Percentiles rank a stretch among this genome's conserved stretches.
Conservation (phyloP, 1,140 invertebrate species). For the Apis cerana region DNA sequence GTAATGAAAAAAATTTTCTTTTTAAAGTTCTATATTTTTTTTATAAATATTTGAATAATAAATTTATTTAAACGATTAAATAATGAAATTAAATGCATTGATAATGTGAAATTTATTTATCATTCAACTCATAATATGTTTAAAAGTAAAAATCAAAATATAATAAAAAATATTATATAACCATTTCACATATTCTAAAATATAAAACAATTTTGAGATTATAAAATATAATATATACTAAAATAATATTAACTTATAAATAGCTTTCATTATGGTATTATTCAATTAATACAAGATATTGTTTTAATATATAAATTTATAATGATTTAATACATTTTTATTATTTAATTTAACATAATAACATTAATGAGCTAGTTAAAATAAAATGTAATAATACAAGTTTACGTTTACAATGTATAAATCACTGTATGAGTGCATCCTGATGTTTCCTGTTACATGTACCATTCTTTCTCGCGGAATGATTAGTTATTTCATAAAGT, state of each 20-base stretch:
- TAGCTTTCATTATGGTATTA: conserved; percentile 25
- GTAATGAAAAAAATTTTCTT: no score
- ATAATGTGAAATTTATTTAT: conserved; percentile 35
- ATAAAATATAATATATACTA: conserved; percentile 23
- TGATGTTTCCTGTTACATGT: conserved; percentile 31
- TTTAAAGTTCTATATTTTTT: background rate
- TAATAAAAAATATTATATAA: conserved; percentile 12
- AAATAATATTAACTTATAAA: conserved; percentile 23
- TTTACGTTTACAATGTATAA: conserved; percentile 62
- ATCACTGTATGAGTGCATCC: conserved; percentile 53
- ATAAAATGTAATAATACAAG: conserved; percentile 67
- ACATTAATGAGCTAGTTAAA: conserved; percentile 66
- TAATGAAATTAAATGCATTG: background rate
- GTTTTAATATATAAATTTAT: conserved; percentile 67
- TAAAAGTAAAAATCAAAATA: conserved; percentile 6
- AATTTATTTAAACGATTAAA: background rate
- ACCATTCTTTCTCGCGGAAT: conserved; percentile 50
- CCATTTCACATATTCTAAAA: background rate
- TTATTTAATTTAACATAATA: conserved; percentile 64
- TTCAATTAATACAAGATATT: conserved; percentile 44
- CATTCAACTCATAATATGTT: conserved; percentile 27
- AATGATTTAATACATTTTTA: conserved; percentile 68
- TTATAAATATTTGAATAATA: background rate
- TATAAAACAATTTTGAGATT: conserved; percentile 16
- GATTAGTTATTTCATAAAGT: conserved; percentile 50